Base-by-base conservation (phyloP, 2,113 vertebrate genomes). In the Tachysurus fulvidraco region DNA sequence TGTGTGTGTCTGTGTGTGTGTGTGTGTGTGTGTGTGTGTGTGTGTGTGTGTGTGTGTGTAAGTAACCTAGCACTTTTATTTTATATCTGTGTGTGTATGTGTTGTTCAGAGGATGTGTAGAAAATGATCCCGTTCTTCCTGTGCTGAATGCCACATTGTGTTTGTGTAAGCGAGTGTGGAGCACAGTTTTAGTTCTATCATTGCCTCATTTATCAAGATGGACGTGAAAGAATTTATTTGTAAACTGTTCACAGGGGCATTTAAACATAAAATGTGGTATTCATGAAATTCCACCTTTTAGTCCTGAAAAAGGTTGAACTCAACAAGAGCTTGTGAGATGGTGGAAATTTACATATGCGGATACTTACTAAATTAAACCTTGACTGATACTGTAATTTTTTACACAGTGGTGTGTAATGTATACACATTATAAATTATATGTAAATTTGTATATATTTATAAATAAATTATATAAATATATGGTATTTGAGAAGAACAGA, bases 141-240 rank as follows among this genome's bases (percentile, higher is more conserved):
- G 41, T 69, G 28, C 59, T 86, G 86, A 88, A 83, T 86, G 76
- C 54, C 10, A 52, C 76, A 88, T 89, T 88, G 86, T 88, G 57
- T 60, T 83, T 87, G 81, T 81, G 74, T 81, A 87, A 64, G 60
- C 44, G 23, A 10, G 46, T 86, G 80, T 81, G 79, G 55, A 84
- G 71, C n/a, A 25, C 11, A 55, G 46, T 12, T 77, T 17, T 10
- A n/a, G 30, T 71, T 21, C 13, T 80, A 55, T 60, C 41, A 44
- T 28, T 17, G 25, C 74, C 25, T 54, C n/a, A 17, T 17, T 76
- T 50, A 50, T 78, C 50, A 78, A 8, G 2, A 25, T 54, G n/a
- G 23, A 54, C 14, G 17, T 50, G 21, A 73, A 44, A 52, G 23
- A 23, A 52, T 52, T 25, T 76, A 76, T 76, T 50, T 46, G 71